Evolutionary conservation across 2,797 vertebrate genomes (phyloP).

Genomic region (Neosalanx taihuensis): DNA sequence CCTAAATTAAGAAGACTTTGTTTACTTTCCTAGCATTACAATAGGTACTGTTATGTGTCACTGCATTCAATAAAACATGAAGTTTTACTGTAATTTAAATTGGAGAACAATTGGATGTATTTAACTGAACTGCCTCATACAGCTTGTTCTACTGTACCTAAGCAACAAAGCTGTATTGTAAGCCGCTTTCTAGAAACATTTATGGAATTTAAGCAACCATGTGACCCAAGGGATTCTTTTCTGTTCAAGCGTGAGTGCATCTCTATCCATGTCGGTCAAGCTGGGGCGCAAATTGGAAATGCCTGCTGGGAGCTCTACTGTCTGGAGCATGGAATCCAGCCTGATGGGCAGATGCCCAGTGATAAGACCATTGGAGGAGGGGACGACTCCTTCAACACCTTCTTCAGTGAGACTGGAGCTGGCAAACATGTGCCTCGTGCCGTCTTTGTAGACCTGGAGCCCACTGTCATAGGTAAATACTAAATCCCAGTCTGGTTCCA

Average conservation of each 20-base stretch:
- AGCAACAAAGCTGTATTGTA: not conserved
- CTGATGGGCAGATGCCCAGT: slow-evolving; percentile 77
- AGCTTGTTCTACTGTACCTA: not conserved
- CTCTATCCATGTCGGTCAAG: slow-evolving; percentile 70
- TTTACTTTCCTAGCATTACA: not conserved
- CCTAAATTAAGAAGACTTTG: not conserved
- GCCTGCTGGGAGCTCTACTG: slow-evolving; percentile 75
- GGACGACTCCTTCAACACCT: slow-evolving; percentile 82
- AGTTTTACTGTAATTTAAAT: not conserved
- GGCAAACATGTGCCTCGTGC: slow-evolving; percentile 88
- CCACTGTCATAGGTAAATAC: slow-evolving; percentile 83
- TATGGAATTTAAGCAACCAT: not conserved
- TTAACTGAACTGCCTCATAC: not conserved
- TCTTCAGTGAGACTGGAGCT: slow-evolving; percentile 84
- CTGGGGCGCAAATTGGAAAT: slow-evolving; percentile 68
- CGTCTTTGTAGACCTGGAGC: slow-evolving; percentile 89
- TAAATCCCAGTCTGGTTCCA: not conserved
- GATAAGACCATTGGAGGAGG: slow-evolving; percentile 79
- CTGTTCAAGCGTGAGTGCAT: slow-evolving; percentile 61
- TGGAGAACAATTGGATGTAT: not conserved
- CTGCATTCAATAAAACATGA: not conserved
- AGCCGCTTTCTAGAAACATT: not conserved
- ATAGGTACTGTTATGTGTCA: not conserved
- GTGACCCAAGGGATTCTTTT: slow-evolving; percentile 17
- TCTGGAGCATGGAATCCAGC: slow-evolving; percentile 71